A percentile compares a stretch with the other conserved stretches of the same genome.
Conservation (phyloP, 2,113 vertebrate genomes). For the Gasterosteus aculeatus region DNA sequence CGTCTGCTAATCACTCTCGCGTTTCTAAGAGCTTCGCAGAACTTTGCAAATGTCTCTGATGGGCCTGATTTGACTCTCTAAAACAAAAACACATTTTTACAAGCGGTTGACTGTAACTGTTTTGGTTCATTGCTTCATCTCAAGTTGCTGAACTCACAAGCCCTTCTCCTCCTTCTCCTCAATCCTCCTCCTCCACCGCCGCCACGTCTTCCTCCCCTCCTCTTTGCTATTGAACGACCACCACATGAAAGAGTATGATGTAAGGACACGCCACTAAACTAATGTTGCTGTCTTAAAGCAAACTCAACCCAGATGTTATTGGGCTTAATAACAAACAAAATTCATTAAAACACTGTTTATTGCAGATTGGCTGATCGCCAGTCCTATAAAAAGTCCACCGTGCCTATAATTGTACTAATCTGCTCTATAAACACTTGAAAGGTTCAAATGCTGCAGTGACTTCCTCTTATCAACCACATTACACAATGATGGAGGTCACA, state of each 20-base stretch:
- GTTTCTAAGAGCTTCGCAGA: conserved; percentile 34
- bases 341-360: conserved; percentile 56
- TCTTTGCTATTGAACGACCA: conserved; percentile 58
- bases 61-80: conserved; percentile 34
- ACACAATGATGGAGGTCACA: conserved; percentile 50
- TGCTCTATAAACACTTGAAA: conserved; percentile 66
- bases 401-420: conserved; percentile 59
- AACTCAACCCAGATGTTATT: conserved; percentile 56
- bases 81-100: conserved; percentile 41
- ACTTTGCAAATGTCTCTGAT: conserved; percentile 7
- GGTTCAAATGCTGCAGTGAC: conserved; percentile 45
- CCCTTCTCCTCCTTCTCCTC: neutral
- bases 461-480: conserved; percentile 55
- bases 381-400: conserved; percentile 30
- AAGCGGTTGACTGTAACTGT: conserved; percentile 46
- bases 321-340: conserved; percentile 61
- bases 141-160: conserved; percentile 42
- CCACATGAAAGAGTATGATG: conserved; percentile 77
- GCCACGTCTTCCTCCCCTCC: conserved; percentile 36
- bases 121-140: conserved; percentile 58
- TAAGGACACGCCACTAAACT: conserved; percentile 66
- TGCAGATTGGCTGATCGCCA: conserved; percentile 46
- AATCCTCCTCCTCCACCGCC: neutral
- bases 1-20: conserved; percentile 23
- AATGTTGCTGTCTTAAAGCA: conserved; percentile 68